These are phyloP conservation scores for Periophthalmodon schlosseri DNA, from an alignment of 2,113 vertebrate species.

Conservation along the genomic window DNA sequence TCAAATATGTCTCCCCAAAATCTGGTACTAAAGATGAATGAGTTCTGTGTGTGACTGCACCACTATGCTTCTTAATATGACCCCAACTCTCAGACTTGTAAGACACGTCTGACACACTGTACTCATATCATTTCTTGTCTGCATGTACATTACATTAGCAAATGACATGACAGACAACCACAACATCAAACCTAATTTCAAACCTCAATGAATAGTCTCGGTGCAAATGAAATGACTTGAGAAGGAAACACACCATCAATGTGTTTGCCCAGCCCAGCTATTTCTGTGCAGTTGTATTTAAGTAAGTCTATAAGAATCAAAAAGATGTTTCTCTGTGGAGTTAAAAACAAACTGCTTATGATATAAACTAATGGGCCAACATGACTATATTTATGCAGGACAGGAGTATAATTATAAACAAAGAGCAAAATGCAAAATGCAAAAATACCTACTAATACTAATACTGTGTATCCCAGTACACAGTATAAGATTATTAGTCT, in stretches of 20 bases:
- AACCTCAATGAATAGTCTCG: not conserved
- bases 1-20: conserved; percentile 9
- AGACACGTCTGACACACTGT: not conserved
- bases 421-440: not conserved
- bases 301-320: no score
- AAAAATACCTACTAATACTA: no score
- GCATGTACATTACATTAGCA: not conserved
- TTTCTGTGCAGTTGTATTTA: no score
- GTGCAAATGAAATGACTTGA: no score
- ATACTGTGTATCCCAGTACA: no score
- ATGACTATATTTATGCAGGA: not conserved
- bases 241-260: no score
- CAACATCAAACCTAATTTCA: conserved; percentile 4
- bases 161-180: conserved; percentile 7
- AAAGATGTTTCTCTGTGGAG: not conserved
- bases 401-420: not conserved
- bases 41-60: conserved; percentile 60
- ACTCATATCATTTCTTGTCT: conserved; percentile 5
- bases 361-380: not conserved
- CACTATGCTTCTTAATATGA: conserved; percentile 37
- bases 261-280: no score
- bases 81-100: conserved; percentile 28
- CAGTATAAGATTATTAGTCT: not conserved
- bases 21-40: conserved; percentile 20
- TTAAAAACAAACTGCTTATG: not conserved